A percentile compares a stretch with the other conserved stretches of the same genome.
Evolutionary conservation across 2,113 vertebrate species (phyloP).

Genomic region (Recurvirostra avosetta): DNA sequence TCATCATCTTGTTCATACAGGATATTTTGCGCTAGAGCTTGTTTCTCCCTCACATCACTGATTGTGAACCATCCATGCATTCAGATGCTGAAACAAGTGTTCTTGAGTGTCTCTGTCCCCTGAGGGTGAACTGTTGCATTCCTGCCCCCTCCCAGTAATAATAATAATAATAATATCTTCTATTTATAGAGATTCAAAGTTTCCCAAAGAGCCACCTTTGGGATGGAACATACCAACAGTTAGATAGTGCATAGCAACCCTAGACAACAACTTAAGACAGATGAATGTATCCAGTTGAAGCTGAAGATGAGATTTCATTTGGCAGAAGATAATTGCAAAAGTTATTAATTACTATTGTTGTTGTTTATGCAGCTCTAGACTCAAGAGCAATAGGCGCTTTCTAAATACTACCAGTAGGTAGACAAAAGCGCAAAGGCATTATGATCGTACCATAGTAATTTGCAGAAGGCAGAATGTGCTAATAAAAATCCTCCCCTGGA

Average conservation of each 20-base stretch:
- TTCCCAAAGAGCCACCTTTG: slow-evolving; percentile 11
- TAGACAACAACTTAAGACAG: slow-evolving; percentile 3
- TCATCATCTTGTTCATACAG: not conserved
- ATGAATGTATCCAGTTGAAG: slow-evolving; percentile 7
- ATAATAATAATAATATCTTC: not conserved
- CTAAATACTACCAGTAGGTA: not conserved
- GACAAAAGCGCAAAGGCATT: not conserved
- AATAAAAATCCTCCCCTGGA: slow-evolving; percentile 14
- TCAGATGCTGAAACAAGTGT: not conserved
- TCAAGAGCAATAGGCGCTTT: slow-evolving; percentile 13
- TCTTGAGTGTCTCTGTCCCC: not conserved
- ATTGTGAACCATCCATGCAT: not conserved
- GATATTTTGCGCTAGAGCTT: not conserved
- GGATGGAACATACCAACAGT: not conserved
- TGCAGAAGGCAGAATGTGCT: slow-evolving; percentile 23
- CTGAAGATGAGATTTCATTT: slow-evolving; percentile 35
- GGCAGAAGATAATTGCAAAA: slow-evolving; percentile 46
- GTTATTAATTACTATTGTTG: slow-evolving; percentile 49
- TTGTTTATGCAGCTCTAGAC: slow-evolving; percentile 11
- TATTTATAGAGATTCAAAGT: slow-evolving; percentile 43
- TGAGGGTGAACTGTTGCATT: not conserved
- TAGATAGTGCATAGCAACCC: not conserved
- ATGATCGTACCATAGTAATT: not conserved
- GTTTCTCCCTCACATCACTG: not conserved
- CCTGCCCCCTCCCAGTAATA: not conserved